Base-by-base conservation (phyloP, 2,113 vertebrate genomes). In the Solea solea region DNA sequence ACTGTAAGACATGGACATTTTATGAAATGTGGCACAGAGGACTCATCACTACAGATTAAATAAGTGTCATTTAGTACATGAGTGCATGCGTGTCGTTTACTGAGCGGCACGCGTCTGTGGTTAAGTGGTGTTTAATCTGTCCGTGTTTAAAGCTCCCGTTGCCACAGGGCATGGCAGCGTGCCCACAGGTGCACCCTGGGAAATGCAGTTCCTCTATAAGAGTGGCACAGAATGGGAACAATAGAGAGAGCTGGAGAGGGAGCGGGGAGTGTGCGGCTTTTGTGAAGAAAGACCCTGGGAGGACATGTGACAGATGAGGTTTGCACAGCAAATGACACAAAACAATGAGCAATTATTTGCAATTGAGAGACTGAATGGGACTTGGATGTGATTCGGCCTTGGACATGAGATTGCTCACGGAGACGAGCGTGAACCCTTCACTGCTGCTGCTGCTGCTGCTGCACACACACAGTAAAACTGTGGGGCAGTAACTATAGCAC, bases 261-360 rank as follows among this genome's bases (percentile, higher is more conserved):
- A 0, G 28, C 39, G 40, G 48, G 54, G 73, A 56, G 69, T 3
- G 21, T 48, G 55, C 15, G 42, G 53, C 53, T 49, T 72, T 45
- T 21, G 25, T 64, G 49, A 53, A 55, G 48, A 27, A 27, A 9
- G 65, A 58, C 65, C 72, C 68, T 28, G 41, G 0, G 27, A 69
- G 77, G 69, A 53, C 68, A 21, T 34, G 0, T 74, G 83, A 71
- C 34, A 6, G 74, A 79, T 58, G 73, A 81, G 57, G 54, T 72
- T 64, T 75, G 69, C 69, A 56, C 79, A 74, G 81, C 75, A 65
- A 82, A 76, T 59, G 81, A 72, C 65, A 50, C 4, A 46, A 45
- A 73, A 85, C 84, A 84, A 86, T 28, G 46, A 40, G 56, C 62
- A 64, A 52, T 79, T 80, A 85, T 90, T 86, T 88, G 75, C 84